Conservation (phyloP, 2,797 vertebrate species). For the Huso huso region DNA sequence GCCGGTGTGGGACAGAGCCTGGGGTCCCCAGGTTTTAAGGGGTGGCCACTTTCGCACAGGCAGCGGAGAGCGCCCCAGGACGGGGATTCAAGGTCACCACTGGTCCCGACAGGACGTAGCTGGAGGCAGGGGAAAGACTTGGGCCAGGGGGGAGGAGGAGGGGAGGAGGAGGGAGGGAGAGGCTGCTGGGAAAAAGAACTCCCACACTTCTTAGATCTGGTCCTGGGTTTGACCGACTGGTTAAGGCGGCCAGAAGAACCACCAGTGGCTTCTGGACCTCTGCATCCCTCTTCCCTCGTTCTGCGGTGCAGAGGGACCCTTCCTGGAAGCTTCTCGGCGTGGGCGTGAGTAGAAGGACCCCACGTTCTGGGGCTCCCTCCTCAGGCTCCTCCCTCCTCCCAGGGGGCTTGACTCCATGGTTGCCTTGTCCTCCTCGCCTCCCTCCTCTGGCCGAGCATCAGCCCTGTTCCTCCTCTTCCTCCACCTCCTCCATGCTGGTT, state of each 20-base stretch:
- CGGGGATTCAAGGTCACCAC: slow-evolving; percentile 84
- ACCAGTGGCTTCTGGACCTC: slow-evolving; percentile 60
- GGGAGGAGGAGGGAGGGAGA: slow-evolving; percentile 41
- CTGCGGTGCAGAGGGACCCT: slow-evolving; percentile 85
- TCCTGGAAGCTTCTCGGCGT: slow-evolving; percentile 87
- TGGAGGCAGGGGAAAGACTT: slow-evolving; percentile 85
- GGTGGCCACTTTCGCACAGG: slow-evolving; percentile 95
- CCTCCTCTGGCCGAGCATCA: slow-evolving; percentile 54
- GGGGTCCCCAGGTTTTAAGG: slow-evolving; percentile 91
- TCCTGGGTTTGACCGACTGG: no score
- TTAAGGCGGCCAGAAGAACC: neutral
- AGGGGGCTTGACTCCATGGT: slow-evolving; percentile 49
- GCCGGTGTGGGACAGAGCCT: no score
- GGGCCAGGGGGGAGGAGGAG: slow-evolving; percentile 53
- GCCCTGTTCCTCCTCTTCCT: slow-evolving; percentile 34
- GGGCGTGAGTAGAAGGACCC: slow-evolving; percentile 85
- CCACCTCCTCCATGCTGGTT: slow-evolving; percentile 45
- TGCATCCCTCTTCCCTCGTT: slow-evolving; percentile 89
- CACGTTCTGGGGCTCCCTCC: slow-evolving; percentile 58
- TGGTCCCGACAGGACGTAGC: slow-evolving; percentile 84
- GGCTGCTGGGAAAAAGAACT: slow-evolving; percentile 46
- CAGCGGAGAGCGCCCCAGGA: slow-evolving; percentile 90
- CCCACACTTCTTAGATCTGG: slow-evolving; percentile 43
- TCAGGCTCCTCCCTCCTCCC: slow-evolving; percentile 60
- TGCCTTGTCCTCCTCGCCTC: slow-evolving; percentile 48